These are phyloP conservation scores for Caenorhabditis zanzibari DNA, from an alignment of 2,888 invertebrate species.

Conservation along the genomic window DNA sequence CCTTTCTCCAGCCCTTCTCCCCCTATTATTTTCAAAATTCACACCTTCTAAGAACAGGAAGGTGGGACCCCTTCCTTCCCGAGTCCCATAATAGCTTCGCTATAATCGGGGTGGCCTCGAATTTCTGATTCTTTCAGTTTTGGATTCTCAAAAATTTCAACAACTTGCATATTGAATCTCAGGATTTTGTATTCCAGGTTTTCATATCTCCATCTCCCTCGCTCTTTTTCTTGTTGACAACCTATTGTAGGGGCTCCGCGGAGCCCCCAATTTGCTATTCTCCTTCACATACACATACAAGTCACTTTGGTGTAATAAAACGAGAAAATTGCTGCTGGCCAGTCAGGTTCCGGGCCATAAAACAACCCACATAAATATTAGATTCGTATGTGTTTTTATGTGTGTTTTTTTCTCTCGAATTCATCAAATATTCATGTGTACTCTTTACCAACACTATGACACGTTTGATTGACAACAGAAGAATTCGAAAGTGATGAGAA, in stretches of 20 bases:
- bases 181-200: neutral
- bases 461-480: neutral
- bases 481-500: slow-evolving; percentile 5
- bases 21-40: no score
- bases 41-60: no score
- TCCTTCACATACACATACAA: neutral
- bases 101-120: no score
- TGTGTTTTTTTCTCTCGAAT: neutral
- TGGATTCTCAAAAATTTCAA: no score
- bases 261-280: neutral
- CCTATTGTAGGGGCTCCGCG: neutral
- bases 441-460: neutral
- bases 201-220: neutral
- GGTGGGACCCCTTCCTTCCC: no score
- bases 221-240: slow-evolving; percentile 21
- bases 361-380: slow-evolving; percentile 46
- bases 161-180: neutral
- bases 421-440: slow-evolving; percentile 39
- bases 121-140: no score
- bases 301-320: slow-evolving; percentile 41
- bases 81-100: no score
- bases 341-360: slow-evolving; percentile 40
- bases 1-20: no score
- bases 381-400: slow-evolving; percentile 12
- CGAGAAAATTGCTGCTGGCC: slow-evolving; percentile 40